A percentile compares a stretch with the other conserved stretches of the same genome.
phyloP scores from a whole-genome alignment of 2,797 vertebrate genomes.

The Rhinophrynus dorsalis region DNA sequence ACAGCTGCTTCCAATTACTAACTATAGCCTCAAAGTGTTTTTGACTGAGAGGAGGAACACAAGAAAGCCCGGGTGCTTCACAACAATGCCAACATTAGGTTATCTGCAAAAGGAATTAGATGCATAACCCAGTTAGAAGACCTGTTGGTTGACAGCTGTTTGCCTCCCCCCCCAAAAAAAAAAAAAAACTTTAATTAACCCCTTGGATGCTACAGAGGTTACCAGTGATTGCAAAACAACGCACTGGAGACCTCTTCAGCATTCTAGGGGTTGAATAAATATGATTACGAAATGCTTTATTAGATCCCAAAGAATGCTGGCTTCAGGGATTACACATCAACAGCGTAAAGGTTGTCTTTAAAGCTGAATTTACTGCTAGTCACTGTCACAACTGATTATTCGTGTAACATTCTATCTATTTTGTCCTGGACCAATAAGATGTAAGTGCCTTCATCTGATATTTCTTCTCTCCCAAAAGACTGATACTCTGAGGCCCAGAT shows the following conservation, averaged over 20 bases:
- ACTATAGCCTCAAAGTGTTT: conserved; percentile 82
- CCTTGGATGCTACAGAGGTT: no score
- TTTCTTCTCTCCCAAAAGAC: no score
- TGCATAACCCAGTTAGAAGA: conserved; percentile 64
- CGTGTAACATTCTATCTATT: neutral
- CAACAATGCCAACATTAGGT: conserved; percentile 75
- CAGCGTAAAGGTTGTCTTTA: neutral
- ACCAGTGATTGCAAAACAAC: no score
- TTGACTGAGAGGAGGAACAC: conserved; percentile 74
- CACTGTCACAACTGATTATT: neutral
- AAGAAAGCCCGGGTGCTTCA: conserved; percentile 70
- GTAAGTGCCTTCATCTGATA: no score
- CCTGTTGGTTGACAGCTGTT: conserved; percentile 43
- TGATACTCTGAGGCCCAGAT: no score
- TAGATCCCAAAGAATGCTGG: neutral
- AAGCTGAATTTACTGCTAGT: neutral
- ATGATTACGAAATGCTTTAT: no score
- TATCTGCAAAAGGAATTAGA: conserved; percentile 66
- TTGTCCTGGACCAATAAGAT: neutral
- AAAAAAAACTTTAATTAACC: no score
- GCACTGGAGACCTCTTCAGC: no score
- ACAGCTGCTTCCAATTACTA: conserved; percentile 97
- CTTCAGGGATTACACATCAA: neutral
- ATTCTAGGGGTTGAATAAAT: no score
- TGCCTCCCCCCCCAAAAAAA: conserved; percentile 31